These are phyloP conservation scores for Sphyrna mokarran DNA, from an alignment of 2,113 vertebrate species.

Conservation along the genomic window DNA sequence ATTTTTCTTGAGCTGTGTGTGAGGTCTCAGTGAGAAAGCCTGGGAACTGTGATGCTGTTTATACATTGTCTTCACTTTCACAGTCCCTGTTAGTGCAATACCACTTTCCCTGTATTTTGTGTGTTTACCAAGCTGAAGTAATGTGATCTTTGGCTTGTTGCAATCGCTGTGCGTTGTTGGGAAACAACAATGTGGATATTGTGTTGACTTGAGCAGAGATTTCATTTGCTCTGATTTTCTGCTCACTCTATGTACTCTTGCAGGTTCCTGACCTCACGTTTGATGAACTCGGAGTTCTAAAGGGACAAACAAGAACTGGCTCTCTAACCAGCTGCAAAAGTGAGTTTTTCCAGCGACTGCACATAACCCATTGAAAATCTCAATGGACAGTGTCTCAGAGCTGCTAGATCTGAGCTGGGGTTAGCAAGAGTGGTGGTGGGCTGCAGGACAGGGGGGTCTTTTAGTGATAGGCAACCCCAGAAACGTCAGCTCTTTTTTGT, in stretches of 20 bases:
- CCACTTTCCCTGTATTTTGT: not conserved
- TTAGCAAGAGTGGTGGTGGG: too few relatives aligned
- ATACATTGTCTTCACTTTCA: not conserved
- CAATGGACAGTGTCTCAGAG: not conserved
- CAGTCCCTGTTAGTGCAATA: not conserved
- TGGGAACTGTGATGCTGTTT: not conserved
- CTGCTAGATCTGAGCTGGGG: not conserved
- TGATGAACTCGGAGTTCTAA: not conserved
- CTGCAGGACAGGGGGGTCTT: too few relatives aligned
- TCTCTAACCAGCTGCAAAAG: too few relatives aligned
- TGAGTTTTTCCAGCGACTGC: not conserved
- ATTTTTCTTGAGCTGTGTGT: not conserved
- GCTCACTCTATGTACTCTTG: not conserved
- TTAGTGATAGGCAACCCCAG: not conserved
- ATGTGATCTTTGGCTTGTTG: not conserved
- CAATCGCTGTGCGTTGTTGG: not conserved
- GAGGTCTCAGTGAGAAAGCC: not conserved
- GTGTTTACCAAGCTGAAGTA: not conserved
- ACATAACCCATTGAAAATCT: not conserved
- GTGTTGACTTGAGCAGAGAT: not conserved
- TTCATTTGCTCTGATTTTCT: not conserved
- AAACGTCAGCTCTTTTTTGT: not conserved
- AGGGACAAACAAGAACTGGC: not conserved
- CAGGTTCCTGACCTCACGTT: not conserved
- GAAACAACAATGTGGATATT: not conserved